Base-by-base conservation (phyloP, 1,140 invertebrate species). In the Leptestheria dahalacensis region DNA sequence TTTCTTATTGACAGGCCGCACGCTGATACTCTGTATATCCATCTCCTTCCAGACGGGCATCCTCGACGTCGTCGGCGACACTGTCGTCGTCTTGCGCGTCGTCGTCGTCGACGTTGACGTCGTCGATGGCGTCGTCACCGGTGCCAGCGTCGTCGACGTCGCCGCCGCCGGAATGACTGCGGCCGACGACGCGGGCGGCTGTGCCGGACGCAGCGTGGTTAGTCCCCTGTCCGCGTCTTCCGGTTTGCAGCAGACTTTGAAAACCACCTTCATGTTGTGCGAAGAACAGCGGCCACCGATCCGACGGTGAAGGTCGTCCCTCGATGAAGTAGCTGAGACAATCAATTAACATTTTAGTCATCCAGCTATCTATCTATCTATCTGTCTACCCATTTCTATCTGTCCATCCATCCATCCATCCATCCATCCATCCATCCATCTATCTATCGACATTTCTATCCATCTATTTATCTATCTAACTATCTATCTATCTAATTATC, bases 191-290 rank as follows among this genome's bases (percentile, higher is more conserved):
- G 23, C 21, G n/a, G 61, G 59, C 20, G 59, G 62, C 29, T 60
- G 47, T 26, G 60, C 65, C n/a, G 61, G 9, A 29, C n/a, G n/a
- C n/a, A n/a, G n/a, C 20, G 41, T 29, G 6, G 20, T 29, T 20
- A 20, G 24, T 51, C 49, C 41, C 41, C 52, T 60, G 28, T 65
- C 62, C 41, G 46, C 23, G 55, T 73, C 70, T 62, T 72, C 68
- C 6, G 71, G 76, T 67, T 81, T 81, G 75, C 88, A 91, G 78
- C 88, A 91, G 48, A 93, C 90, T 72, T 93, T 91, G 75, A 95
- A 94, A 25, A 94, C 87, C 48, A 94, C 85, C 78, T 92, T 93
- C 91, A 94, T 95, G 76, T 94, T 92, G 71, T 94, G 83, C 62
- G 84, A 87, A 47, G 85, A 81, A 75, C 91, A 95, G 55, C 88